Percentiles rank a stretch among this genome's conserved stretches.
These are phyloP conservation scores for Sebastes nivosus DNA, from an alignment of 2,797 vertebrate genomes.

Conservation along the genomic window DNA sequence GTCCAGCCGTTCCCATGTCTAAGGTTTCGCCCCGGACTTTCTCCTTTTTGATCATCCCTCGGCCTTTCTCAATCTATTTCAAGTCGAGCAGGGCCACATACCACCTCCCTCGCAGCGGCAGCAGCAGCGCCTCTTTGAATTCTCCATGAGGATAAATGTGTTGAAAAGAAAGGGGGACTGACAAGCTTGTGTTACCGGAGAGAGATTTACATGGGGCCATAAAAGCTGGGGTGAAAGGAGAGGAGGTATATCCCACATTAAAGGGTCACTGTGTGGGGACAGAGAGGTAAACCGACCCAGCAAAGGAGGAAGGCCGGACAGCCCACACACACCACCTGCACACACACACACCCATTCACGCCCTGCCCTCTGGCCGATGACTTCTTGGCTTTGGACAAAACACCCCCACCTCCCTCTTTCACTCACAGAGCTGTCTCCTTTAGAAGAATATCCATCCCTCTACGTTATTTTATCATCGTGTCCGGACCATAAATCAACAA, in stretches of 20 bases:
- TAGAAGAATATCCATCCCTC: conserved; percentile 53
- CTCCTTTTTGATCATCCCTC: conserved; percentile 76
- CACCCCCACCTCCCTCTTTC: conserved; percentile 10
- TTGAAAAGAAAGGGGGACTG: conserved; percentile 72
- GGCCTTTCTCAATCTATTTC: conserved; percentile 67
- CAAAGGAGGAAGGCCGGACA: conserved; percentile 50
- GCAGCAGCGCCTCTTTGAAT: conserved; percentile 65
- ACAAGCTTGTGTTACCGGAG: conserved; percentile 77
- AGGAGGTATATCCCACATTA: conserved; percentile 63
- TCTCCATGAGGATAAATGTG: conserved; percentile 73
- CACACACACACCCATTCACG: conserved; percentile 56
- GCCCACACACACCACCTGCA: conserved; percentile 66
- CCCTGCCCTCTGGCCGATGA: conserved; percentile 69
- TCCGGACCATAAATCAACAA: conserved; percentile 75
- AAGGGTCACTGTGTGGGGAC: conserved; percentile 63
- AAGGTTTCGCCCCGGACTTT: conserved; percentile 76
- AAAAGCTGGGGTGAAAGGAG: conserved; percentile 75
- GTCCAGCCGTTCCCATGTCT: conserved; percentile 78
- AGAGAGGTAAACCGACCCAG: conserved; percentile 71
- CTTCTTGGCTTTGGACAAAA: conserved; percentile 58
- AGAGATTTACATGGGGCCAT: conserved; percentile 78
- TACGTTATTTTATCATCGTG: conserved; percentile 66
- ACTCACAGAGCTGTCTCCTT: conserved; percentile 60
- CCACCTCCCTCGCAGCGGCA: conserved; percentile 49
- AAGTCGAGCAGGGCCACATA: conserved; percentile 56